Base-by-base conservation (phyloP, 2,113 vertebrate species). In the Siniperca chuatsi region DNA sequence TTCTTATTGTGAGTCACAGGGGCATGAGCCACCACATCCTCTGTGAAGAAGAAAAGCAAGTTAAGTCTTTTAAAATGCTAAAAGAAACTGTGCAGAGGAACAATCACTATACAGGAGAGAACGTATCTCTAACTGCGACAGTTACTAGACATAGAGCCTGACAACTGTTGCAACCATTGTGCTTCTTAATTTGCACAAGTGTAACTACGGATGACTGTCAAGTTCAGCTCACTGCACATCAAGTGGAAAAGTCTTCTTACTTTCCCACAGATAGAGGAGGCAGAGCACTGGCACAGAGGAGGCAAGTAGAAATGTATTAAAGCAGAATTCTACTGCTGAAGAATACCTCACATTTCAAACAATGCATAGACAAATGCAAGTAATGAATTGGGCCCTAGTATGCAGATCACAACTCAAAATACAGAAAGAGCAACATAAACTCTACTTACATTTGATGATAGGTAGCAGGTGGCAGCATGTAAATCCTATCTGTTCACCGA, bases 201-300 rank as follows among this genome's bases (percentile, higher is more conserved):
- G 81, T 76, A 61, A 55, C 20, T 54, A 25, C 33, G 11, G 70
- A 90, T 87, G 72, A 88, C 76, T 75, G 71, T 90, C 82, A 88
- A 88, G 57, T 75, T 78, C 76, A 88, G 79, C 79, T 82, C 77
- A 52, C 25, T 76, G 88, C 82, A 87, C 78, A 75, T 88, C 76
- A 64, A 80, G 78, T 42, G 71, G 87, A 90, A 78, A 85, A 82
- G 68, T 65, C 84, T 83, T 52, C 40, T 21, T 21, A 37, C 70
- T 82, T 90, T 87, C 83, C 83, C 91, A 81, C 87, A 87, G 79
- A 79, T 23, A 60, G 44, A 55, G n/a, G 10, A 69, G 64, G 52
- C 50, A 77, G 23, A 68, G 25, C 52, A 67, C 50, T 20, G 18
- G 37, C 72, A 40, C 13, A 60, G 50, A 81, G 29, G n/a, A n/a